A percentile compares a stretch with the other conserved stretches of the same genome.
Conservation (phyloP, 2,888 invertebrate genomes). For the Pseudococcus jackbeardsleyi region DNA sequence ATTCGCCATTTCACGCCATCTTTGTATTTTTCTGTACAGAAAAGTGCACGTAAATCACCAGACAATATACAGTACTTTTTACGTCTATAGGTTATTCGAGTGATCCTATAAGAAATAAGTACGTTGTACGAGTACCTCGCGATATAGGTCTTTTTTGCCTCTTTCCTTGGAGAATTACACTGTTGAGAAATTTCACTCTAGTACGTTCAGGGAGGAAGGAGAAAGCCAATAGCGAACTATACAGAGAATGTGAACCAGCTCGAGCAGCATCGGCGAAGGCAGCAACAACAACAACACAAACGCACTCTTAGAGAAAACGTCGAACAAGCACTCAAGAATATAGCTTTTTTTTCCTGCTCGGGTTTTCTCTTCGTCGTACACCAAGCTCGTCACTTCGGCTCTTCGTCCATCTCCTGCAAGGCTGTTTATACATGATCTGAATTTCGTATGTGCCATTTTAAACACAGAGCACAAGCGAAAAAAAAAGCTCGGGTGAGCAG, state of each 20-base stretch:
- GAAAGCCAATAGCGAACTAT: neutral
- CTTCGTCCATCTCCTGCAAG: neutral
- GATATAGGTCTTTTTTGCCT: neutral
- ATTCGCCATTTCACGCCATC: neutral
- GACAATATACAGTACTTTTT: neutral
- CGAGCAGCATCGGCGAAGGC: no score
- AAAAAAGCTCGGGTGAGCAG: neutral
- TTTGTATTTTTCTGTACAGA: neutral
- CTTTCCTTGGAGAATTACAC: neutral
- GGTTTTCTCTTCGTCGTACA: neutral
- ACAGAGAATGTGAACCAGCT: neutral
- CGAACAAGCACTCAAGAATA: constrained; percentile 61
- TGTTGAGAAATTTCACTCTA: neutral
- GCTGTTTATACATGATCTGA: constrained; percentile 60
- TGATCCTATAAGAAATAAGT: constrained; percentile 13
- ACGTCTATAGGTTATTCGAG: neutral
- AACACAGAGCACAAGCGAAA: neutral
- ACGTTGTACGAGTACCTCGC: neutral
- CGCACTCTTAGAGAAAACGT: constrained; percentile 49
- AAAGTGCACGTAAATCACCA: neutral
- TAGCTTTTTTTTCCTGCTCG: constrained; percentile 31
- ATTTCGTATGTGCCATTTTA: constrained; percentile 55
- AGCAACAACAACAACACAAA: constrained; percentile 15
- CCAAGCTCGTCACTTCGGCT: neutral
- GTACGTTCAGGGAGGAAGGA: neutral